These are phyloP conservation scores for Limnephilus rhombicus DNA, from an alignment of 2,888 invertebrate genomes.

Conservation along the genomic window DNA sequence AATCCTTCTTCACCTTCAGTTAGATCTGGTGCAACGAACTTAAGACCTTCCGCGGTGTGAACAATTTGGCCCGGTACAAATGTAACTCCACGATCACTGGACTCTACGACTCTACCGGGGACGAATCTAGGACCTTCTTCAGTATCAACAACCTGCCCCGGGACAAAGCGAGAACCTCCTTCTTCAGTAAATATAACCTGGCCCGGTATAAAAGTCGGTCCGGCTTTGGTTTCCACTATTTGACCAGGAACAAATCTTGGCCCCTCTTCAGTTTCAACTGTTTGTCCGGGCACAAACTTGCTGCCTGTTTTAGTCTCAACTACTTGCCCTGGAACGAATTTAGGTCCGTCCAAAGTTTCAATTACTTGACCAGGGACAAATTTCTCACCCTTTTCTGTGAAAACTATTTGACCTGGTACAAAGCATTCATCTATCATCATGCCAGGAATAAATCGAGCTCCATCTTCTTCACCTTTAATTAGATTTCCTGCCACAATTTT, in stretches of 20 bases:
- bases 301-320: slow-evolving; percentile 83
- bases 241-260: slow-evolving; percentile 88
- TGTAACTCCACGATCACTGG: slow-evolving; percentile 83
- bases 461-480: slow-evolving; percentile 79
- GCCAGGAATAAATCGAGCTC: slow-evolving; percentile 83
- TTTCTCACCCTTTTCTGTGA: slow-evolving; percentile 83
- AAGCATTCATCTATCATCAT: slow-evolving; percentile 83
- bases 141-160: slow-evolving; percentile 85
- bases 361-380: slow-evolving; percentile 86
- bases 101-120: slow-evolving; percentile 85
- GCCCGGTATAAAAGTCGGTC: slow-evolving; percentile 88
- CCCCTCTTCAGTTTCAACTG: slow-evolving; percentile 84
- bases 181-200: slow-evolving; percentile 84
- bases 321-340: slow-evolving; percentile 88
- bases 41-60: slow-evolving; percentile 83
- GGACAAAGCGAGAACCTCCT: slow-evolving; percentile 80
- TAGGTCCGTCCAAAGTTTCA: slow-evolving; percentile 82
- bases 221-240: slow-evolving; percentile 85
- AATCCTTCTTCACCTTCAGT: slow-evolving; percentile 82
- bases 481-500: slow-evolving; percentile 82
- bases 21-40: slow-evolving; percentile 84
- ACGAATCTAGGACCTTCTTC: slow-evolving; percentile 84
- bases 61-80: slow-evolving; percentile 89
- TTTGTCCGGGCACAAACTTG: slow-evolving; percentile 85
- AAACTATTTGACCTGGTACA: slow-evolving; percentile 83